A percentile compares a stretch with the other conserved stretches of the same genome.
Evolutionary conservation across 2,797 vertebrate genomes (phyloP).

Genomic region (Paguma larvata): DNA sequence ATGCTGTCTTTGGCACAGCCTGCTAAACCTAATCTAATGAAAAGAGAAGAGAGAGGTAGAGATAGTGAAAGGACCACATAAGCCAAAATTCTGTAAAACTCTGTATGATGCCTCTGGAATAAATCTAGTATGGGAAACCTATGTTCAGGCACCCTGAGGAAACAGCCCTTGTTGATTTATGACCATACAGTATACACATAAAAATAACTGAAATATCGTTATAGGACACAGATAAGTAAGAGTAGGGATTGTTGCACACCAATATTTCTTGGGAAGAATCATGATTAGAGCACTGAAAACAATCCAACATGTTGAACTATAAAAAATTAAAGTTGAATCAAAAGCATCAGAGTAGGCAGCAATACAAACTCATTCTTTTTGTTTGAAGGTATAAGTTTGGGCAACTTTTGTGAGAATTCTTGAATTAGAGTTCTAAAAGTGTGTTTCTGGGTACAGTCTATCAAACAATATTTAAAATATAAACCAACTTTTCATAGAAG

Average conservation of each 20-base stretch:
- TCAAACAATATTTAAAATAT: neutral
- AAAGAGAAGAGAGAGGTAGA: neutral
- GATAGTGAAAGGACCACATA: neutral
- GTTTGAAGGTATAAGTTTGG: neutral
- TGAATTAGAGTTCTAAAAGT: neutral
- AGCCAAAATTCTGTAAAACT: slow-evolving; percentile 22
- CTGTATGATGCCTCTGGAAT: slow-evolving; percentile 30
- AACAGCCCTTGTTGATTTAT: slow-evolving; percentile 65
- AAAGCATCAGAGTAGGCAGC: neutral
- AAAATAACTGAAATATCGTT: slow-evolving; percentile 61
- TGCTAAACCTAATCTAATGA: slow-evolving; percentile 14
- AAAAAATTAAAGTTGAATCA: slow-evolving; percentile 56
- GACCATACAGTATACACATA: neutral
- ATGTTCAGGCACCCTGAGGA: neutral
- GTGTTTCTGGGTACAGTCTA: neutral
- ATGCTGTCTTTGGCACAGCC: neutral
- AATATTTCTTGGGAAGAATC: slow-evolving; percentile 47
- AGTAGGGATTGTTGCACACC: neutral
- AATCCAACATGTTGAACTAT: slow-evolving; percentile 34
- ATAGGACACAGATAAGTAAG: slow-evolving; percentile 58
- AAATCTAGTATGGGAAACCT: neutral
- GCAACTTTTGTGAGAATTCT: neutral
- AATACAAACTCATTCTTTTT: neutral
- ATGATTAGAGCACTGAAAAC: slow-evolving; percentile 13
- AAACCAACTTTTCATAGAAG: neutral